Evolutionary conservation across 2,797 vertebrate species (phyloP).

Genomic region (Forpus xanthops): DNA sequence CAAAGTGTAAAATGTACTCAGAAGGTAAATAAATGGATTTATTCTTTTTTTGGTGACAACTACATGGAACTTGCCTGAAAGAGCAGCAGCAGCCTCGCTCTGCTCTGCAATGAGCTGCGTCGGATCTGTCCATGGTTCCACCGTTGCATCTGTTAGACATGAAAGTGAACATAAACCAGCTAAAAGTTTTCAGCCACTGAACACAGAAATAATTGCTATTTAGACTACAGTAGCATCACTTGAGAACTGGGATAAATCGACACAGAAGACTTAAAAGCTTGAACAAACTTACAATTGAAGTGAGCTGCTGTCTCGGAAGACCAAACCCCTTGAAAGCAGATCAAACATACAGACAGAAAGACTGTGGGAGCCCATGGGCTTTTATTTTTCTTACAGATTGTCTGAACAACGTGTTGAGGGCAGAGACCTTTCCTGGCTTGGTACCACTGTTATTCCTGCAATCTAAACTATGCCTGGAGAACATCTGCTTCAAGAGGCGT

Average conservation of each 20-base stretch:
- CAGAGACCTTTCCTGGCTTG: slow-evolving; percentile 24
- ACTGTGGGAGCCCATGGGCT: neutral
- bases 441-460: neutral
- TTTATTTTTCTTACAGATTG: slow-evolving; percentile 51
- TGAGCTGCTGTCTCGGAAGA: slow-evolving; percentile 11
- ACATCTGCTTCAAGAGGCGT: neutral
- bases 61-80: neutral
- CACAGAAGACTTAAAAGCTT: slow-evolving; percentile 20
- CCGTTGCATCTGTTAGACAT: neutral
- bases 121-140: neutral
- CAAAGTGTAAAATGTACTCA: neutral
- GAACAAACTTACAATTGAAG: neutral
- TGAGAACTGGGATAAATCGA: slow-evolving; percentile 30
- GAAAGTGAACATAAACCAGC: slow-evolving; percentile 31
- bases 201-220: slow-evolving; percentile 51
- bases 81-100: neutral
- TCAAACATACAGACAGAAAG: slow-evolving; percentile 23
- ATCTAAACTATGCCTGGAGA: neutral
- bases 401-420: slow-evolving; percentile 31
- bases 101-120: neutral
- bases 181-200: slow-evolving; percentile 4
- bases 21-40: neutral
- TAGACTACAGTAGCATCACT: slow-evolving; percentile 12
- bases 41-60: neutral
- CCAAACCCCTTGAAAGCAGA: slow-evolving; percentile 24